phyloP scores from a whole-genome alignment of 2,113 vertebrate genomes.

The Falcunculus frontatus region DNA sequence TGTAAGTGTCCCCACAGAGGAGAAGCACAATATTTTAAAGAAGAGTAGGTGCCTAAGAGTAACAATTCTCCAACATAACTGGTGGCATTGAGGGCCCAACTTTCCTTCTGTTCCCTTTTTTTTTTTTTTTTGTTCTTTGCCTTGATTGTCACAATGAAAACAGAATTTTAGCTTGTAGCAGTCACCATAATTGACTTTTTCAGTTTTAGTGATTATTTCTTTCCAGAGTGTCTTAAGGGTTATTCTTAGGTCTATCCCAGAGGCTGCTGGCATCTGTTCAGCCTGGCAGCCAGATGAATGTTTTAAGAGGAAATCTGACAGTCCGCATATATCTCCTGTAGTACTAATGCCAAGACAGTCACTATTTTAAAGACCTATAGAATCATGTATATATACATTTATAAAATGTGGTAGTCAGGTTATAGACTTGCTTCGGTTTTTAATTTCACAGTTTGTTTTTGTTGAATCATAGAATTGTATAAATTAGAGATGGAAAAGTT shows the following conservation, averaged over 20 bases:
- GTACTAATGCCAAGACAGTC: not conserved
- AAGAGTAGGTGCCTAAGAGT: not conserved
- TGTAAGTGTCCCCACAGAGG: not conserved
- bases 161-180: not conserved
- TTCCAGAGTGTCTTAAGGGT: not conserved
- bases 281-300: slow-evolving; percentile 1
- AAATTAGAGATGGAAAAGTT: slow-evolving; percentile 56
- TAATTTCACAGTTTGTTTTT: slow-evolving; percentile 55
- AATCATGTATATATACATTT: not conserved
- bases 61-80: not conserved
- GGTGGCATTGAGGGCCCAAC: not conserved
- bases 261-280: slow-evolving; percentile 22
- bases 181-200: not conserved
- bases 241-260: slow-evolving; percentile 40
- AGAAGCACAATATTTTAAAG: not conserved
- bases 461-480: slow-evolving; percentile 34
- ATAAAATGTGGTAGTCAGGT: slow-evolving; percentile 28
- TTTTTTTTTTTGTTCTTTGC: not conserved
- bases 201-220: not conserved
- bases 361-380: not conserved
- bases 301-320: slow-evolving; percentile 32
- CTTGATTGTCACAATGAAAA: not conserved
- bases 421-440: slow-evolving; percentile 19
- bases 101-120: not conserved
- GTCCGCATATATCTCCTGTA: not conserved